A percentile compares a stretch with the other conserved stretches of the same genome.
These are phyloP conservation scores for Conus ventricosus DNA, from an alignment of 1,140 invertebrate species.

Conservation along the genomic window DNA sequence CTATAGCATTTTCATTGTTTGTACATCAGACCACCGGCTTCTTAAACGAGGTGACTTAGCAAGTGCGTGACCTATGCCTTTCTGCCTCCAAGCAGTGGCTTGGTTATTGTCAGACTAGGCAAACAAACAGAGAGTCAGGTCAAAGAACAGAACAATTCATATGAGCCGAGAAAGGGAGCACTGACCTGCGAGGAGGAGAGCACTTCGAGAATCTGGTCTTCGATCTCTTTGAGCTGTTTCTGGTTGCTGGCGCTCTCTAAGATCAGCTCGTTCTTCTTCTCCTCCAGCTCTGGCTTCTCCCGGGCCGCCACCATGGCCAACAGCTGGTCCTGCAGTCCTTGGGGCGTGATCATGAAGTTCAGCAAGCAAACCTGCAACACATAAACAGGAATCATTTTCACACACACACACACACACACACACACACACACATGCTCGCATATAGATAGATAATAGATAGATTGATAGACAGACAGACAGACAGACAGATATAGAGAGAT, in stretches of 20 bases:
- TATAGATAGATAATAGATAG: no score
- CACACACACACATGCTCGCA: no score
- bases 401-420: no score
- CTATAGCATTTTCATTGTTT: no score
- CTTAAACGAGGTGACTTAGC: no score
- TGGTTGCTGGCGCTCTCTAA: conserved; percentile 66
- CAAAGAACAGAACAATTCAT: not conserved
- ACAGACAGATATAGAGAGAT: no score
- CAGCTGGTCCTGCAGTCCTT: conserved; percentile 69
- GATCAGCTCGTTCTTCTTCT: conserved; percentile 67
- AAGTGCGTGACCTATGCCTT: no score
- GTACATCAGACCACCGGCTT: no score
- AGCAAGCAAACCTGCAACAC: conserved; percentile 45
- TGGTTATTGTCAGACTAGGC: not conserved
- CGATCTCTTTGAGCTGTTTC: conserved; percentile 88
- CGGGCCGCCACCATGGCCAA: conserved; percentile 68
- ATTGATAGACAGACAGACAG: no score
- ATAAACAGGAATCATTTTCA: no score
- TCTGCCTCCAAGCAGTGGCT: not conserved
- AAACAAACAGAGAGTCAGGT: not conserved
- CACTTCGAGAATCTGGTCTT: conserved; percentile 92
- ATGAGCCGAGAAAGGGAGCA: not conserved
- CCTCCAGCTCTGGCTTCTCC: conserved; percentile 68
- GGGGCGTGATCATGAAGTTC: conserved; percentile 70
- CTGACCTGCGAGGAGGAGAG: conserved; percentile 83